Percentiles rank a stretch among this genome's conserved stretches.
phyloP scores from a whole-genome alignment of 2,888 invertebrate genomes.

The Lacanobia wlatinum region DNA sequence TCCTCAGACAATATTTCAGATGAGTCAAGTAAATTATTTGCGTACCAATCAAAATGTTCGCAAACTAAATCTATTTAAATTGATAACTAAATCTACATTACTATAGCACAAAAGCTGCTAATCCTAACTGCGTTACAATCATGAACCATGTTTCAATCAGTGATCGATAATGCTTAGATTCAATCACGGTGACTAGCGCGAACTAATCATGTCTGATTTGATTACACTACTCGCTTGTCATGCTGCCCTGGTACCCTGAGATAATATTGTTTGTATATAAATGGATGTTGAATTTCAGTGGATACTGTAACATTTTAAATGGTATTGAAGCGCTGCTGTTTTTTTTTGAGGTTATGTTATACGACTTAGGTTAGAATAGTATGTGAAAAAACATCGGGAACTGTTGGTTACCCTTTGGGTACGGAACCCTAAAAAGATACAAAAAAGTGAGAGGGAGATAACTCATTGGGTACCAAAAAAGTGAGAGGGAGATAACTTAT shows the following conservation, averaged over 20 bases:
- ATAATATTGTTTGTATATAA: background rate
- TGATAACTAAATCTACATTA: background rate
- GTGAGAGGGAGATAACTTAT: too few relatives aligned
- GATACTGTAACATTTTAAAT: too few relatives aligned
- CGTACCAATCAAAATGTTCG: background rate
- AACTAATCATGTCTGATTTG: constrained; percentile 59
- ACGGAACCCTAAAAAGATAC: too few relatives aligned
- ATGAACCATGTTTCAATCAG: constrained; percentile 49
- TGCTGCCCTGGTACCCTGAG: constrained; percentile 26
- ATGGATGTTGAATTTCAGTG: background rate
- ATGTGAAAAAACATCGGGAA: too few relatives aligned
- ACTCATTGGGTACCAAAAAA: too few relatives aligned
- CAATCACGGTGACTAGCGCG: constrained; percentile 45
- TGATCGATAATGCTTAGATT: constrained; percentile 38
- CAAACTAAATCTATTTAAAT: background rate
- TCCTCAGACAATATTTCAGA: background rate
- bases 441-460: too few relatives aligned
- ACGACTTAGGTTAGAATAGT: too few relatives aligned
- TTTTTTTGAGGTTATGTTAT: too few relatives aligned
- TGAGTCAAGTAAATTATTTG: background rate
- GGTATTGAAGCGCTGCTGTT: too few relatives aligned
- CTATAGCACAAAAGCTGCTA: constrained; percentile 2
- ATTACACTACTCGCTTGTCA: constrained; percentile 50
- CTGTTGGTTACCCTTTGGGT: too few relatives aligned
- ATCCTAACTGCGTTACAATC: background rate